Evolutionary conservation across 2,888 invertebrate genomes (phyloP), one percentile per base, ranked within the genome.

Genomic region (Hybos culiciformis): DNA sequence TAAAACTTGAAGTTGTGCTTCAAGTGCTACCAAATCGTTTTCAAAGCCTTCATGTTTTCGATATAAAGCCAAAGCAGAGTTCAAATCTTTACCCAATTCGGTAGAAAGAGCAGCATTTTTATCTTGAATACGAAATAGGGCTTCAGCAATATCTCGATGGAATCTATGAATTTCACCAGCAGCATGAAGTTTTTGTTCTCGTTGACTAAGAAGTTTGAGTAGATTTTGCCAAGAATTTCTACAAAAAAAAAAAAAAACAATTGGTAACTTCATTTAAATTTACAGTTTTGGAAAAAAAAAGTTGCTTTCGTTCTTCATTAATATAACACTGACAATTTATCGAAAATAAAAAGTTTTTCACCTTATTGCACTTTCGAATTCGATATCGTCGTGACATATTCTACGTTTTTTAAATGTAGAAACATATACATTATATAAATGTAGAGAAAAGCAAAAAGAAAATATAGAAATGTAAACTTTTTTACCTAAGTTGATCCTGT

Each of bases 161-260:
- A 94, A 97, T 43, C 93, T 78, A 67, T 97, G 97, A 51, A 97
- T 91, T 70, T 96, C 93, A 9, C 90, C 94, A 2, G 97, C 97
- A 1, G 92, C 96, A 59, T 83, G 80, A 31, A 98, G 70, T 33
- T 91, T 82, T 48, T 83, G 78, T 50, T 88, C 88, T 12, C 96
- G 77, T 39, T 84, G 79, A 53, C 84, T 83, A 45, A 96, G 83
- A 59, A 88, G 80, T 40, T 87, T 83, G 39, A 92, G 72, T 0
- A 97, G 75, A 37, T 83, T 79, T 50, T 86, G 82, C 96, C 97
- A 98, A 5, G 77, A 78, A 53, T 80, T 77, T 48, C 86, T 81
- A 54, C 36, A 54, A 52, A 37, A 31, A 17, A 39, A 33, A 5
- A 21, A 12, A 14, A 14, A 1, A 19, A 1, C 8, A 8, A 36